A percentile compares a stretch with the other conserved stretches of the same genome.
phyloP scores from a whole-genome alignment of 2,797 vertebrate species.

The Centropyge bicolor region DNA sequence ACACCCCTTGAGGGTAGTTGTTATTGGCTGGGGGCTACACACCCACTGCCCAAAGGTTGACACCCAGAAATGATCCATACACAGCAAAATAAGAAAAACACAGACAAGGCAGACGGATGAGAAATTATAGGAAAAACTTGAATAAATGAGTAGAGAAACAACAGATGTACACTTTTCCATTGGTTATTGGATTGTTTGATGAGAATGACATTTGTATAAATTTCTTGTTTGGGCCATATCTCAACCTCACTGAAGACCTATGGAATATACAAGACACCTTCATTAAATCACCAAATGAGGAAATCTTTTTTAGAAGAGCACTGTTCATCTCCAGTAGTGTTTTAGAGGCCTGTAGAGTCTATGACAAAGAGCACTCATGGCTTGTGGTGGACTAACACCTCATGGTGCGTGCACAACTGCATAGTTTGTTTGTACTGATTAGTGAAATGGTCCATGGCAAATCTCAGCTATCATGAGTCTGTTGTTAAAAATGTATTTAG shows the following conservation, averaged over 20 bases:
- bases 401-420: not conserved
- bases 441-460: not conserved
- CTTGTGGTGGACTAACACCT: not conserved
- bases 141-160: constrained; percentile 8
- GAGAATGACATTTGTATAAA: not conserved
- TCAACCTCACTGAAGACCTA: not conserved
- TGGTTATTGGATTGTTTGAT: constrained; percentile 1
- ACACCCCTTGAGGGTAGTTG: no score
- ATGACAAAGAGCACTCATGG: not conserved
- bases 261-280: no score
- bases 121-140: not conserved
- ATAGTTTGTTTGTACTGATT: not conserved
- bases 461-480: not conserved
- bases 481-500: not conserved
- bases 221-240: not conserved
- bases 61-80: no score
- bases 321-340: not conserved
- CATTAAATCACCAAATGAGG: not conserved
- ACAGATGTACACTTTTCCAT: not conserved
- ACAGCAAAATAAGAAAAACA: not conserved
- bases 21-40: no score
- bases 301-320: not conserved
- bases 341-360: not conserved
- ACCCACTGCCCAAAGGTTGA: no score
- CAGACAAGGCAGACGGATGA: not conserved